phyloP scores from a whole-genome alignment of 1,140 invertebrate species.

The Drosophila cardini region DNA sequence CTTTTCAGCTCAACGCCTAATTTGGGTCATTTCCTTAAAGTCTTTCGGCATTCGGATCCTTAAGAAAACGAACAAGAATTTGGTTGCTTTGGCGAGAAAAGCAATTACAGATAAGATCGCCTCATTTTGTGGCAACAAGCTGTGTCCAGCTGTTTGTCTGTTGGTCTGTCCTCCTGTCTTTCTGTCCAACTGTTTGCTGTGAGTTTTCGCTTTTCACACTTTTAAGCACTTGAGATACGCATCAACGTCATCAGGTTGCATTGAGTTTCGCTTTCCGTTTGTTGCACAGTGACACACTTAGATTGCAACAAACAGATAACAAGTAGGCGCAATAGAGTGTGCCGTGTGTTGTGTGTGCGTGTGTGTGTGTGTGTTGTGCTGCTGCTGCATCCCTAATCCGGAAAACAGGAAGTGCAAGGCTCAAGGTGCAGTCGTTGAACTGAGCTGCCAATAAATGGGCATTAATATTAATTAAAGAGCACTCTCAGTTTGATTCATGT shows the following conservation, averaged over 20 bases:
- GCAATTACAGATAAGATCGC: constrained; percentile 81
- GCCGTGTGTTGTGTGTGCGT: too few species aligned
- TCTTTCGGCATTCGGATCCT: constrained; percentile 47
- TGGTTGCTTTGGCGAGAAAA: constrained; percentile 53
- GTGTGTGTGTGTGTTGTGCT: too few species aligned
- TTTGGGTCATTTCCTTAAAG: constrained; percentile 82
- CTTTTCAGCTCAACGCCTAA: constrained; percentile 64
- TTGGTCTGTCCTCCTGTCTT: not conserved
- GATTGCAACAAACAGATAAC: constrained; percentile 58
- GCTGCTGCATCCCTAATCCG: constrained; percentile 43
- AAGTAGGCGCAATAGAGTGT: not conserved
- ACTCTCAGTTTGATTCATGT: constrained; percentile 2
- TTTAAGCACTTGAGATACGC: constrained; percentile 49
- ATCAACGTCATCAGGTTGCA: constrained; percentile 55
- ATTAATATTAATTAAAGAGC: constrained; percentile 64
- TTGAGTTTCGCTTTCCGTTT: constrained; percentile 76
- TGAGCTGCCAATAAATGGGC: constrained; percentile 14
- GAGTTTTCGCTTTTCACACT: constrained; percentile 77
- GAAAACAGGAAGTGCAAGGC: constrained; percentile 69
- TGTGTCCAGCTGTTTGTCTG: not conserved
- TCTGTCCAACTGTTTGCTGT: constrained; percentile 69
- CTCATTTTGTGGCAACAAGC: constrained; percentile 37
- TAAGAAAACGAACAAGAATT: constrained; percentile 46
- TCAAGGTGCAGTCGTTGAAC: constrained; percentile 72
- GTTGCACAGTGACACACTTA: constrained; percentile 75